Percentiles rank a stretch among this genome's conserved stretches.
Evolutionary conservation across 2,113 vertebrate genomes (phyloP).

Genomic region (Hystrix brachyura): DNA sequence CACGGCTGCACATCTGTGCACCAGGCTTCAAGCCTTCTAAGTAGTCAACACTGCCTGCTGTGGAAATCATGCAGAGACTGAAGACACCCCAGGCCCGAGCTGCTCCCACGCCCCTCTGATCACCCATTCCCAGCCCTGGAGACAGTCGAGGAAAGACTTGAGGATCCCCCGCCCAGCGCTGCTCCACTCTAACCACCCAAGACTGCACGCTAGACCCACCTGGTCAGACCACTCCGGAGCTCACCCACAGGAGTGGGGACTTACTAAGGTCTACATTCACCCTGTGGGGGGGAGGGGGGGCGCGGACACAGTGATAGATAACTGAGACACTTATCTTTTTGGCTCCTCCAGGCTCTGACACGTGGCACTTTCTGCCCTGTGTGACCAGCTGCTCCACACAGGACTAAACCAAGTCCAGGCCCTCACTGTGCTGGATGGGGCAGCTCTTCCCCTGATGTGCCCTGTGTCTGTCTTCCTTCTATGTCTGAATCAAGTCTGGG

Average conservation of each 20-base stretch:
- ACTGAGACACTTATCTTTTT: not conserved
- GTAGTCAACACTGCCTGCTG: not conserved
- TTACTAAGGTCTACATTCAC: too few relatives aligned
- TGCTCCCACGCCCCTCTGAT: rapidly evolving
- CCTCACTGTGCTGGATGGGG: rapidly evolving
- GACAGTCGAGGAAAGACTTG: rapidly evolving
- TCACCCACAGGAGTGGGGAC: not conserved
- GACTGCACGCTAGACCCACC: not conserved
- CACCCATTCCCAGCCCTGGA: not conserved
- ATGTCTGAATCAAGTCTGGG: not conserved
- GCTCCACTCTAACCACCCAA: rapidly evolving
- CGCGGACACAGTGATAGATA: rapidly evolving
- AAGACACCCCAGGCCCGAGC: not conserved
- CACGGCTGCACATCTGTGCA: not conserved
- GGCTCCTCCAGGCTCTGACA: not conserved
- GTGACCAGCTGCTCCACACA: rapidly evolving
- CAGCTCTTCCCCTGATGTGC: not conserved
- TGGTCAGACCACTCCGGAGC: not conserved
- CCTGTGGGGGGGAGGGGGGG: too few relatives aligned
- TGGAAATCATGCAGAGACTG: not conserved
- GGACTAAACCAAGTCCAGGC: not conserved
- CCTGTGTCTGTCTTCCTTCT: not conserved
- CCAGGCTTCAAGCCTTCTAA: not conserved
- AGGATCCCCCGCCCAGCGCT: not conserved
- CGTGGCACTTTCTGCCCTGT: not conserved